A percentile compares a stretch with the other conserved stretches of the same genome.
Evolutionary conservation across 2,888 invertebrate species (phyloP).

Genomic region (Drosophila anomelani): DNA sequence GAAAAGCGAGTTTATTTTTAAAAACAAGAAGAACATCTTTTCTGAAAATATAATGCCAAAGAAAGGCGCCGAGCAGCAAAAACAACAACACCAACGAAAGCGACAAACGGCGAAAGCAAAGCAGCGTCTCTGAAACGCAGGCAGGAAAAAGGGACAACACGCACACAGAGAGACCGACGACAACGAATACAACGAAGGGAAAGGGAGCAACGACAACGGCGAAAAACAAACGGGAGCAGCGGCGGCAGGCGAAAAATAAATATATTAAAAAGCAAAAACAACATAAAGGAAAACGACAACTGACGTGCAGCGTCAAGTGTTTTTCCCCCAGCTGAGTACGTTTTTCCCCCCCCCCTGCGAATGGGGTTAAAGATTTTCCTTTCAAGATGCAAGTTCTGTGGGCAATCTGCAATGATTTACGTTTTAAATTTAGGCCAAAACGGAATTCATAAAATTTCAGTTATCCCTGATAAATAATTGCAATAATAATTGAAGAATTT

Average conservation of each 20-base stretch:
- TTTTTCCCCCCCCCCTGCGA: conserved; percentile 14
- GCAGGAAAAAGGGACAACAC: conserved; percentile 22
- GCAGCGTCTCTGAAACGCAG: conserved; percentile 23
- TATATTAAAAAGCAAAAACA: conserved; percentile 12
- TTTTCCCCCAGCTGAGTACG: conserved; percentile 35
- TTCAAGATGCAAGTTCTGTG: conserved; percentile 21
- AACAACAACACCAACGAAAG: conserved; percentile 4
- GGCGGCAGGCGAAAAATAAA: conserved; percentile 31
- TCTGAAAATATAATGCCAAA: conserved; percentile 63
- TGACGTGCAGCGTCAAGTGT: conserved; percentile 54
- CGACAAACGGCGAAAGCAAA: conserved; percentile 19
- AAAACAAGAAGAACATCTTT: conserved; percentile 71
- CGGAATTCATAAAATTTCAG: conserved; percentile 13
- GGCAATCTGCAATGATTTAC: conserved; percentile 52
- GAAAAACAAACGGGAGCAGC: conserved; percentile 25
- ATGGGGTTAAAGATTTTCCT: conserved; percentile 13
- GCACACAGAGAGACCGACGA: conserved; percentile 10
- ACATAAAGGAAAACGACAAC: conserved; percentile 23
- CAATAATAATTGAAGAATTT: background rate
- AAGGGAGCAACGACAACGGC: conserved; percentile 8
- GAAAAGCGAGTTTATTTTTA: conserved; percentile 68
- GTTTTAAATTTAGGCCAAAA: conserved; percentile 8
- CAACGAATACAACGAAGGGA: conserved; percentile 15
- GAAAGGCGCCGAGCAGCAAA: conserved; percentile 49
- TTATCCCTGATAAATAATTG: background rate